Evolutionary conservation across 2,113 vertebrate species (phyloP), one percentile per base, ranked within the genome.

Genomic region (Phylloscopus whistleri): DNA sequence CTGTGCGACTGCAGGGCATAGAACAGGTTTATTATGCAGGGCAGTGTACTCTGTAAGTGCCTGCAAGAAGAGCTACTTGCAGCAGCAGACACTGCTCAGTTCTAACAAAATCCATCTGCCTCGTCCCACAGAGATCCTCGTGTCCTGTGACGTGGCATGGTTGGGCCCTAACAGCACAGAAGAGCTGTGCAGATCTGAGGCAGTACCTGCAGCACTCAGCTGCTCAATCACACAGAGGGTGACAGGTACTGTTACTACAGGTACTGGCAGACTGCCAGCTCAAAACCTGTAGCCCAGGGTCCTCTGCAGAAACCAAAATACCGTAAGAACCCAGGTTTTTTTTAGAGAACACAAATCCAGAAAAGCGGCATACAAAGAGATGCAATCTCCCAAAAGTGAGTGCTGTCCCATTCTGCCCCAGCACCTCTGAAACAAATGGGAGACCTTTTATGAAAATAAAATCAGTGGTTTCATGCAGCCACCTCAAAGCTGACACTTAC

Each of bases 351-450:
- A 35, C 8, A 59, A 63, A 77, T 81, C 30, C 16, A 44, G 43
- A 55, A 37, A 53, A 59, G 22, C 2, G 13, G 16, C 16, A 12
- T 9, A 51, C 4, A 74, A 60, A 69, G 7, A 19, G 30, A 52
- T 6, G 13, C 0, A 0, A 59, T n/a, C 7, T 77, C 72, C 30
- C 23, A 14, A 27, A 62, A 22, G 1, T 11, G 22, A 9, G 6
- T 37, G 17, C 24, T 85, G 9, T 6, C 22, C 10, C 6, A 8
- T 53, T 44, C 8, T 69, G 87, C 26, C 35, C n/a, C 30, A 33
- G 33, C 20, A 31, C 27, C 16, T 63, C 59, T 73, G 44, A 86
- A 92, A 84, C 3, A 90, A 63, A 62, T 11, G 16, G 10, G 13
- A 81, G 27, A 39, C 16, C 19, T 81, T 53, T 35, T 6, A 52